Evolutionary conservation across 2,888 invertebrate genomes (phyloP).

Genomic region (Oeneis ivallda): DNA sequence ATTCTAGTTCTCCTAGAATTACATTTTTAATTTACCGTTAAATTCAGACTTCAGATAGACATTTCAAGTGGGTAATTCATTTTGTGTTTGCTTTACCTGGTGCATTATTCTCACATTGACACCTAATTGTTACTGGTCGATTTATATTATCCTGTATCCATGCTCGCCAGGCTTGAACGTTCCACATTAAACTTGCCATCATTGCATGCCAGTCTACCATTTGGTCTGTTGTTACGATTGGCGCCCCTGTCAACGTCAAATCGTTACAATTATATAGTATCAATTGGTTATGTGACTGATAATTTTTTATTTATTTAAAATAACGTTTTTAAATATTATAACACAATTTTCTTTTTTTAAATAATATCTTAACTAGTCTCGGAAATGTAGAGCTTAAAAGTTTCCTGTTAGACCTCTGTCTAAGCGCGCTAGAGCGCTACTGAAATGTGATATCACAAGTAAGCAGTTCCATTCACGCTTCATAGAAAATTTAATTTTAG

Average conservation of each 20-base stretch:
- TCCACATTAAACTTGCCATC: slow-evolving; percentile 73
- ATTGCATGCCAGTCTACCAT: slow-evolving; percentile 72
- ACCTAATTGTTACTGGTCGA: slow-evolving; percentile 49
- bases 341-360: too few relatives aligned
- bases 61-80: not conserved
- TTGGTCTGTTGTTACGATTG: slow-evolving; percentile 62
- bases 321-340: too few relatives aligned
- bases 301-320: too few relatives aligned
- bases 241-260: slow-evolving; percentile 48
- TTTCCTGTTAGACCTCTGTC: too few relatives aligned
- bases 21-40: slow-evolving; percentile 10
- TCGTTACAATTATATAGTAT: not conserved
- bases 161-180: slow-evolving; percentile 68
- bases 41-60: not conserved
- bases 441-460: too few relatives aligned
- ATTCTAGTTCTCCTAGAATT: slow-evolving; percentile 43
- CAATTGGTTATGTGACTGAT: too few relatives aligned
- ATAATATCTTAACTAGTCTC: too few relatives aligned
- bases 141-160: slow-evolving; percentile 71
- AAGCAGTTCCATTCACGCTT: too few relatives aligned
- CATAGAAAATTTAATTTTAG: too few relatives aligned
- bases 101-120: slow-evolving; percentile 23
- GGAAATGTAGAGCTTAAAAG: too few relatives aligned
- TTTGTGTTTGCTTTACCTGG: slow-evolving; percentile 5
- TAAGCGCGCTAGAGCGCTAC: too few relatives aligned